Evolutionary conservation across 2,888 invertebrate genomes (phyloP), one percentile per base, ranked within the genome.

Genomic region (Timema cristinae): DNA sequence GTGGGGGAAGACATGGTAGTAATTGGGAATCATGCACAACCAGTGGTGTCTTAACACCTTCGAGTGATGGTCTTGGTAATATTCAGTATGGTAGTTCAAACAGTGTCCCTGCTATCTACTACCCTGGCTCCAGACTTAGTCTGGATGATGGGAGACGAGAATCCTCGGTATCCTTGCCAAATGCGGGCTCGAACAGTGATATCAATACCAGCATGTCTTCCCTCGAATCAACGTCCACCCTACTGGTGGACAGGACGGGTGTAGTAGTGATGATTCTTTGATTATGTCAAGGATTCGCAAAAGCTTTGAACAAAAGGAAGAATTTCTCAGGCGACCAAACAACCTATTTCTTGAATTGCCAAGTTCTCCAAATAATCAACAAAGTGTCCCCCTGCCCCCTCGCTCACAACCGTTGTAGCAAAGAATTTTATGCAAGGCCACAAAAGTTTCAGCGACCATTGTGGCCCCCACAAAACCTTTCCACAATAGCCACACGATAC

Each of bases 271-370:
- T 81, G 91, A 91, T 82, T 90, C 90, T 72, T 85, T 89, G 67
- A 88, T 89, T 78, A 89, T 93, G 86, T 89, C 89, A 76, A 88
- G 80, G 67, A 80, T 93, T 81, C 87, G 92, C 77, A 92, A 92
- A 81, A 94, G 92, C 79, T 90, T 93, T 79, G 94, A 94, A 80
- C 93, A 94, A 80, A 95, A 95, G 81, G 94, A 95, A 81, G 94
- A 94, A 78, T 95, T 95, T 82, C 85, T 95, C 73, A 87, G 90
- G 80, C 86, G 91, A 76, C 91, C 92, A 6, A 78, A 89, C 81
- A 89, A 78, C 89, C 90, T 48, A 86, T 79, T 85, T 66, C 72
- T n/a, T 73, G 72, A 70, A 73, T 47, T 73, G 48, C 11, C 67
- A 4, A 47, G 32, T 32, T 52, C 16, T 11, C 7, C 67, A 67